Conservation (phyloP, 2,113 vertebrate species). For the Zeus faber region DNA sequence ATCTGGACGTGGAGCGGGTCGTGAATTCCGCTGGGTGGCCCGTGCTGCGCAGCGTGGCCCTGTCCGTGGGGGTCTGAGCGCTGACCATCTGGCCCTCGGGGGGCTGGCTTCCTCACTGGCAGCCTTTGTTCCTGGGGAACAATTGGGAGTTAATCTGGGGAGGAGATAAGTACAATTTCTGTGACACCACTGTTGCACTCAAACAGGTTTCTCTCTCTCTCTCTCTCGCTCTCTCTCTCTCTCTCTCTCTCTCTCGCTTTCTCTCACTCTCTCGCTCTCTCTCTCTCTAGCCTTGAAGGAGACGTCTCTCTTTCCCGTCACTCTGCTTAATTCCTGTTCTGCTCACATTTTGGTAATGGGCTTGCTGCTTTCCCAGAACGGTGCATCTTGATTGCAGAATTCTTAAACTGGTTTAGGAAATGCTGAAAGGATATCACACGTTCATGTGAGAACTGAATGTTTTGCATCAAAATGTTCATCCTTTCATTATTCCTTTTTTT, state of each 20-base stretch:
- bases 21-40: conserved; percentile 61
- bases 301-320: conserved; percentile 54
- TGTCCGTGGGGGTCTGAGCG: conserved; percentile 73
- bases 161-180: conserved; percentile 81
- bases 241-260: conserved; percentile 48
- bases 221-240: conserved; percentile 35
- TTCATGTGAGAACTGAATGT: not conserved
- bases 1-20: conserved; percentile 5
- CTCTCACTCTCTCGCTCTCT: conserved; percentile 41
- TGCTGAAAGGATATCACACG: not conserved
- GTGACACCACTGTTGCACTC: conserved; percentile 49
- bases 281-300: conserved; percentile 54
- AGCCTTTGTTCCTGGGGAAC: conserved; percentile 89
- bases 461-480: not conserved
- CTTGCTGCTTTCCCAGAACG: not conserved
- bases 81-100: conserved; percentile 91
- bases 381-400: not conserved
- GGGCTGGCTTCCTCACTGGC: conserved; percentile 83
- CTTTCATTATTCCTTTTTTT: conserved; percentile 12
- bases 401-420: not conserved
- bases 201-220: conserved; percentile 53
- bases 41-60: conserved; percentile 39
- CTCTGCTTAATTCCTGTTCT: conserved; percentile 21
- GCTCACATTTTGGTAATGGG: not conserved
- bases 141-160: conserved; percentile 87